Conservation (phyloP, 2,113 vertebrate genomes). For the Xiphophorus couchianus region DNA sequence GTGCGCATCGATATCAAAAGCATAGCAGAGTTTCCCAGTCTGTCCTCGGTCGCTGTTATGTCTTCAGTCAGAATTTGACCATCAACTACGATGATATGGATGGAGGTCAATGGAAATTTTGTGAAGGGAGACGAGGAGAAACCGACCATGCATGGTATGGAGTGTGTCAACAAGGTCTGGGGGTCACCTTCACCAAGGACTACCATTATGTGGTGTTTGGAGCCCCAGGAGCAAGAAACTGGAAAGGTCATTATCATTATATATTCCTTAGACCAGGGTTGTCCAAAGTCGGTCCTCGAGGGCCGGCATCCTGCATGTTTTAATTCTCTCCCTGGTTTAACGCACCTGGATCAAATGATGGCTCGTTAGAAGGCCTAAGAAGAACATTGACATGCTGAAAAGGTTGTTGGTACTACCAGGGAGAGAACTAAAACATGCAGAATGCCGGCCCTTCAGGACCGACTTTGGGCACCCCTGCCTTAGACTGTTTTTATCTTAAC, state of each 20-base stretch:
- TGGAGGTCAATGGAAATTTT: slow-evolving; percentile 87
- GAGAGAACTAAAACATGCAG: too few relatives aligned
- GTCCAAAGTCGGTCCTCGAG: too few relatives aligned
- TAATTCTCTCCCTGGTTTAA: too few relatives aligned
- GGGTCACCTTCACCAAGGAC: slow-evolving; percentile 93
- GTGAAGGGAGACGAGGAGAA: slow-evolving; percentile 81
- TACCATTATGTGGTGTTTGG: slow-evolving; percentile 95
- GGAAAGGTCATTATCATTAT: slow-evolving; percentile 86
- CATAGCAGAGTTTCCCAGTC: slow-evolving; percentile 85
- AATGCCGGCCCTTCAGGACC: too few relatives aligned
- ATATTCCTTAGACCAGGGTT: not conserved
- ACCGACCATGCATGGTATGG: slow-evolving; percentile 91
- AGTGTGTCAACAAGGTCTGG: slow-evolving; percentile 94
- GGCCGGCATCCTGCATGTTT: too few relatives aligned
- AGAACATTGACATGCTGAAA: too few relatives aligned
- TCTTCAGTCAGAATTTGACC: slow-evolving; percentile 91
- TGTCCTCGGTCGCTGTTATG: slow-evolving; percentile 93
- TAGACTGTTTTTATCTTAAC: not conserved
- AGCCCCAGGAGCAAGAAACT: slow-evolving; percentile 94
- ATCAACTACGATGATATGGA: slow-evolving; percentile 83
- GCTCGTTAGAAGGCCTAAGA: too few relatives aligned
- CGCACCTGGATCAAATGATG: too few relatives aligned
- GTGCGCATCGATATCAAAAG: slow-evolving; percentile 95
- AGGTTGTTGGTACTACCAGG: too few relatives aligned
- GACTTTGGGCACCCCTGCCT: not conserved